Percentiles rank a stretch among this genome's conserved stretches.
Evolutionary conservation across 2,888 invertebrate genomes (phyloP).

Genomic region (Allacma fusca): DNA sequence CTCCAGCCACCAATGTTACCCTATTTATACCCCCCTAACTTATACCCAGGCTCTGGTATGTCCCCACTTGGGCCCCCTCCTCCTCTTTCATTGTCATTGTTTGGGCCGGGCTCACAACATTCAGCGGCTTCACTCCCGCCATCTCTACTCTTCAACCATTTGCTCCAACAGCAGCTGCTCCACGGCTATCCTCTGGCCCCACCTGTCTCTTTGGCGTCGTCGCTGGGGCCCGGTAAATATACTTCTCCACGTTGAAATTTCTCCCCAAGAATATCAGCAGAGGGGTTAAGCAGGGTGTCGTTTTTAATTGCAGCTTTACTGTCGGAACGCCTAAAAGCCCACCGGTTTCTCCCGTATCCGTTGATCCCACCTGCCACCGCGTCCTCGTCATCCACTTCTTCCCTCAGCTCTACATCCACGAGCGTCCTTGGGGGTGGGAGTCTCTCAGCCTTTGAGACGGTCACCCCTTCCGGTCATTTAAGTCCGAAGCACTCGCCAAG

Average conservation of each 20-base stretch:
- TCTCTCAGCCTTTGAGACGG: constrained; percentile 86
- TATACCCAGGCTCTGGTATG: constrained; percentile 71
- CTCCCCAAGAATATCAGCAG: constrained; percentile 40
- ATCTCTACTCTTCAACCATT: constrained; percentile 62
- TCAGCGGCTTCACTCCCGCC: constrained; percentile 62
- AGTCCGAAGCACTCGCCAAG: constrained; percentile 67
- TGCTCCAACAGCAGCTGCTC: constrained; percentile 62
- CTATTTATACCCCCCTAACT: constrained; percentile 88
- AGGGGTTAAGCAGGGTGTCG: constrained; percentile 56
- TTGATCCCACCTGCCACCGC: constrained; percentile 70
- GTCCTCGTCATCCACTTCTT: constrained; percentile 62
- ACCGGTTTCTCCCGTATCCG: constrained; percentile 89
- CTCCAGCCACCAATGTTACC: constrained; percentile 90
- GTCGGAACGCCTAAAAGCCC: constrained; percentile 68
- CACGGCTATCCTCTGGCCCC: constrained; percentile 61
- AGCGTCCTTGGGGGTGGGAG: constrained; percentile 69
- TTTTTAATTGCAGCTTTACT: constrained; percentile 62
- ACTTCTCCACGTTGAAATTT: constrained; percentile 21
- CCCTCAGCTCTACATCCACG: constrained; percentile 61
- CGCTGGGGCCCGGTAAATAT: constrained; percentile 61
- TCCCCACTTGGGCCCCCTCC: constrained; percentile 65
- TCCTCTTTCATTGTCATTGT: constrained; percentile 75
- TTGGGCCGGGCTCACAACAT: constrained; percentile 64
- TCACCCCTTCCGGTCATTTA: constrained; percentile 75
- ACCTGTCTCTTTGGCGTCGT: constrained; percentile 67